phyloP scores from a whole-genome alignment of 1,140 invertebrate species.

The Pinna nobilis region DNA sequence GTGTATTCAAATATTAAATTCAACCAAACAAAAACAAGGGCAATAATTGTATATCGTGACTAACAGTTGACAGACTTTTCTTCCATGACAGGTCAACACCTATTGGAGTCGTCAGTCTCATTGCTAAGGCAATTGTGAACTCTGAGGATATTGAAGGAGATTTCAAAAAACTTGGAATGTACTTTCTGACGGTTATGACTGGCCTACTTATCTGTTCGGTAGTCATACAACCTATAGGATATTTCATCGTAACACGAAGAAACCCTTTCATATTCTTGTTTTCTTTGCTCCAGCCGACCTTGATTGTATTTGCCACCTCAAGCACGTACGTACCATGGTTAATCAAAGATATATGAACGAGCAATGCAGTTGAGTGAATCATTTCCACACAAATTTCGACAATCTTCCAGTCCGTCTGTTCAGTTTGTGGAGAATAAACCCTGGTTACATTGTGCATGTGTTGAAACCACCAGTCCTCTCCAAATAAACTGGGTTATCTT shows the following conservation, averaged over 20 bases:
- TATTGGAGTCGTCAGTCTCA: slow-evolving; percentile 91
- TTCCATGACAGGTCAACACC: slow-evolving; percentile 87
- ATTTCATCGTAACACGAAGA: slow-evolving; percentile 87
- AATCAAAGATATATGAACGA: not conserved
- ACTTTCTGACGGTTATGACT: slow-evolving; percentile 88
- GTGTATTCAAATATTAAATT: too few species aligned
- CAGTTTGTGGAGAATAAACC: too few species aligned
- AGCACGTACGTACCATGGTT: slow-evolving; percentile 76
- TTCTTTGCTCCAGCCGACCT: slow-evolving; percentile 87
- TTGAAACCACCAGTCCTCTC: too few species aligned
- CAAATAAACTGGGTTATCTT: too few species aligned
- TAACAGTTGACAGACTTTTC: too few species aligned
- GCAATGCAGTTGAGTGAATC: too few species aligned
- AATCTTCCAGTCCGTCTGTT: too few species aligned
- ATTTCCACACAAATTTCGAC: too few species aligned
- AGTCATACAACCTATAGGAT: slow-evolving; percentile 89
- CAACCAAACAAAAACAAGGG: too few species aligned
- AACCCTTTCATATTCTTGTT: slow-evolving; percentile 93
- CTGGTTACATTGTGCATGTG: too few species aligned
- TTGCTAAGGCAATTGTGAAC: slow-evolving; percentile 91
- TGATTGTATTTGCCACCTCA: slow-evolving; percentile 94
- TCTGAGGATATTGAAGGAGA: slow-evolving; percentile 87
- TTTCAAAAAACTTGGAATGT: slow-evolving; percentile 89
- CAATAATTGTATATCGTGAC: too few species aligned
- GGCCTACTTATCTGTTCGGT: slow-evolving; percentile 92